These are phyloP conservation scores for Scaptomyza pallida DNA, from an alignment of 1,140 invertebrate genomes.

Conservation along the genomic window DNA sequence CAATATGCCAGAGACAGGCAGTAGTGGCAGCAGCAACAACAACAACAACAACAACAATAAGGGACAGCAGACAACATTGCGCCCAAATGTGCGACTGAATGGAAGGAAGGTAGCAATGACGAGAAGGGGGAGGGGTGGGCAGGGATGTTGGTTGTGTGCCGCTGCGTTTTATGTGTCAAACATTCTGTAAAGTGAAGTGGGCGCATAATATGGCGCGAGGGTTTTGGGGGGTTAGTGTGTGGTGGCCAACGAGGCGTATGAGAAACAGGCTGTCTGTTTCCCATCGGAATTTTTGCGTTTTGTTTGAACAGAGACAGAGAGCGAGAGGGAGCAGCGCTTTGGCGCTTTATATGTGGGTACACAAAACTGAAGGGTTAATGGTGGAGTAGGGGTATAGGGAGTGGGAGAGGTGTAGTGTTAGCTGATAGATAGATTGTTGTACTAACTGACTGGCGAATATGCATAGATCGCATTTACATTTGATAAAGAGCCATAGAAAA, in stretches of 20 bases:
- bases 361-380: not conserved
- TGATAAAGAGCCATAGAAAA: constrained; percentile 1
- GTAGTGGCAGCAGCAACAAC: not conserved
- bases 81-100: no score
- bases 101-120: not conserved
- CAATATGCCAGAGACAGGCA: constrained; percentile 51
- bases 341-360: not conserved
- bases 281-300: constrained; percentile 60
- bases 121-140: not conserved
- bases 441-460: constrained; percentile 12
- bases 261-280: constrained; percentile 43
- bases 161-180: constrained; percentile 70
- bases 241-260: constrained; percentile 6
- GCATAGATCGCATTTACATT: constrained; percentile 7
- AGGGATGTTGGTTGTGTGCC: constrained; percentile 35
- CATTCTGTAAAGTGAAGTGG: constrained; percentile 54
- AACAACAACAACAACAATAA: constrained; percentile 15
- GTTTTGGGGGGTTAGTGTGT: not conserved
- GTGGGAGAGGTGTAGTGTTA: not conserved
- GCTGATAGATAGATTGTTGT: constrained; percentile 28
- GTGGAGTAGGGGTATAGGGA: no score
- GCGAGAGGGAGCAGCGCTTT: constrained; percentile 14
- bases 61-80: constrained; percentile 29
- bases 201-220: not conserved
- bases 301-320: no score